Evolutionary conservation across 1,140 invertebrate species (phyloP), one percentile per base, ranked within the genome.

Genomic region (Drosophila mayri): DNA sequence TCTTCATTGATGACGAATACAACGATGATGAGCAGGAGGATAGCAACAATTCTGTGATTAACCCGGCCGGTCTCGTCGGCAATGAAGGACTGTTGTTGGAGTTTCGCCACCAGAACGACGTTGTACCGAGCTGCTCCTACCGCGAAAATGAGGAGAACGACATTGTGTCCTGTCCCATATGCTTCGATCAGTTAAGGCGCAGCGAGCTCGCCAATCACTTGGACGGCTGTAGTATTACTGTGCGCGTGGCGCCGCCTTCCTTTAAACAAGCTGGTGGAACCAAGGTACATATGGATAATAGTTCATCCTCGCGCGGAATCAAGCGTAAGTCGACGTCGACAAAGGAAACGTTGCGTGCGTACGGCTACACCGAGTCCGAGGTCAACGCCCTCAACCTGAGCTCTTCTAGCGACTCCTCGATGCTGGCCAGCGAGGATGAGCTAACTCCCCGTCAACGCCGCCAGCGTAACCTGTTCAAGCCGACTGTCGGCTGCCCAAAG

Each of bases 401-500:
- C 40, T 41, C 50, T 2, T 91, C 85, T 0, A 74, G 63, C 9
- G 76, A 72, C 5, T 78, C 79, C 44, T 32, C 59, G 9, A 14
- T 22, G 18, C 57, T 28, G 28, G 28, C 14, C 10, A 71, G 55
- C 32, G 64, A 52, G 14, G 67, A 65, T 7, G 47, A 52, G 1
- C 30, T 57, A 30, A 72, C 75, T n/a, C 83, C 92, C 4, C 86
- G 77, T 11, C 79, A 81, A 32, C 37, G 41, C 37, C 72, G 86
- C 16, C 76, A 82, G 32, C 81, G 77, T 1, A 54, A 28, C 57
- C 70, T 92, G 5, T 64, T 57, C 6, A 86, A 85, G 44, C 46
- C 25, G 18, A 92, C 90, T 1, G 47, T 46, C 1, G 37, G 86
- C 80, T 96, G 96, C 92, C 94, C 96, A 25, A 94, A 95, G 60